Base-by-base conservation (phyloP, 2,797 vertebrate genomes). In the Malacoraja senta region DNA sequence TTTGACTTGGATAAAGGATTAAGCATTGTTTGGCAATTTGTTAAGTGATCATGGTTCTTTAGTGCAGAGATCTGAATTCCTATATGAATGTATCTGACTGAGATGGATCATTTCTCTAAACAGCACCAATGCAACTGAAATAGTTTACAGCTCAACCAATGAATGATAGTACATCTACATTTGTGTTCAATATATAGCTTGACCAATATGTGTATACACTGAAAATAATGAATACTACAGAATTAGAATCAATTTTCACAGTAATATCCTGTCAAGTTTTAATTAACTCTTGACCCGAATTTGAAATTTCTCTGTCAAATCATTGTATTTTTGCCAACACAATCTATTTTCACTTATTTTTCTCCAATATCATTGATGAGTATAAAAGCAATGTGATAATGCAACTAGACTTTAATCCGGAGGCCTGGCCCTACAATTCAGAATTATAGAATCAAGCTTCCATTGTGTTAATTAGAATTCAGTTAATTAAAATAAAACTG, bases 41-140 rank as follows among this genome's bases (percentile, higher is more conserved):
- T n/a, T 84, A 24, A 35, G 65, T 90, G 61, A 90, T 90, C 86
- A 32, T 88, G 19, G 15, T n/a, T 68, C 63, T 68, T 88, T 88
- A 68, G 61, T 90, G 86, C n/a, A 68, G 63, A 68, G 58, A 63
- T 63, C 17, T 90, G n/a, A 88, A 88, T n/a, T 88, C 58, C n/a
- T 15, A 29, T 88, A 26, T 32, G 83, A 35, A 44, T 32, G 32
- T n/a, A 29, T 65, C 58, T 63, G 83, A 35, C n/a, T 32, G 32
- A 8, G 32, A 71, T 90, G 3, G n/a, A 90, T 65, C 32, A 90
- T 15, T 90, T 90, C 29, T 32, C 29, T 9, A 68, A 13, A 7
- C 29, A 90, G 65, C 8, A 10, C 63, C 84, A 26, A 84, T 84
- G 21, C 3, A 44, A 84, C 44, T 84, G 44, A 84, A 84, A 58